These are phyloP conservation scores for Tokudaia muenninki DNA, from an alignment of 2,797 vertebrate species.

Conservation along the genomic window DNA sequence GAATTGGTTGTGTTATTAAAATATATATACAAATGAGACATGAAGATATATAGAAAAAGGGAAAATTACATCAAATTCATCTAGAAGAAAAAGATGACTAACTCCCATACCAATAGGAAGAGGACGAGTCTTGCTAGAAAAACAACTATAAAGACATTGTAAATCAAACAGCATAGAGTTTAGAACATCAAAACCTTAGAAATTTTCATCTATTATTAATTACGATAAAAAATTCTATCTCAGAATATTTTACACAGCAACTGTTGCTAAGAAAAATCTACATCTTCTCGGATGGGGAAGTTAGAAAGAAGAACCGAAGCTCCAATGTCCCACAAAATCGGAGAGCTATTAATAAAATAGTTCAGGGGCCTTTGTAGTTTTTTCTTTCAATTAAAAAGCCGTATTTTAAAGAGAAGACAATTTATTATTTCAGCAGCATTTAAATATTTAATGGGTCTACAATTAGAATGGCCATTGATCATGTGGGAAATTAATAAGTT, in stretches of 20 bases:
- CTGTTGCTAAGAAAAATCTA: slow-evolving; percentile 89
- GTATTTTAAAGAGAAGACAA: slow-evolving; percentile 81
- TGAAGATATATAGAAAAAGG: slow-evolving; percentile 58
- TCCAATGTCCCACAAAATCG: slow-evolving; percentile 82
- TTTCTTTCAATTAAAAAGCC: slow-evolving; percentile 86
- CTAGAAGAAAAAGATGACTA: slow-evolving; percentile 83
- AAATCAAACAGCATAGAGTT: slow-evolving; percentile 92
- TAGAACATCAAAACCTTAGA: slow-evolving; percentile 91
- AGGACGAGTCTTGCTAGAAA: slow-evolving; percentile 88
- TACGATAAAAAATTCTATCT: slow-evolving; percentile 92
- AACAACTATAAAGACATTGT: slow-evolving; percentile 90
- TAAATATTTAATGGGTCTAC: slow-evolving; percentile 83
- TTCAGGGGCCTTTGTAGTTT: slow-evolving; percentile 82
- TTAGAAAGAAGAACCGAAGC: slow-evolving; percentile 86
- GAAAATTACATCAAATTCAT: slow-evolving; percentile 77
- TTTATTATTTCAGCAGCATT: slow-evolving; percentile 85
- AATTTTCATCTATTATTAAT: slow-evolving; percentile 93
- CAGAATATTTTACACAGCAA: slow-evolving; percentile 91
- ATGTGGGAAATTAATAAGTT: slow-evolving; percentile 37
- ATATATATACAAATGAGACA: slow-evolving; percentile 80
- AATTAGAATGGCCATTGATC: slow-evolving; percentile 72
- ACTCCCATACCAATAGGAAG: slow-evolving; percentile 85
- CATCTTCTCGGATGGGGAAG: slow-evolving; percentile 87
- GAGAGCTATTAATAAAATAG: slow-evolving; percentile 83
- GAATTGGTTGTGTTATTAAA: slow-evolving; percentile 83